Base-by-base conservation (phyloP, 2,888 invertebrate species). In the Lycocerus yunnanus region DNA sequence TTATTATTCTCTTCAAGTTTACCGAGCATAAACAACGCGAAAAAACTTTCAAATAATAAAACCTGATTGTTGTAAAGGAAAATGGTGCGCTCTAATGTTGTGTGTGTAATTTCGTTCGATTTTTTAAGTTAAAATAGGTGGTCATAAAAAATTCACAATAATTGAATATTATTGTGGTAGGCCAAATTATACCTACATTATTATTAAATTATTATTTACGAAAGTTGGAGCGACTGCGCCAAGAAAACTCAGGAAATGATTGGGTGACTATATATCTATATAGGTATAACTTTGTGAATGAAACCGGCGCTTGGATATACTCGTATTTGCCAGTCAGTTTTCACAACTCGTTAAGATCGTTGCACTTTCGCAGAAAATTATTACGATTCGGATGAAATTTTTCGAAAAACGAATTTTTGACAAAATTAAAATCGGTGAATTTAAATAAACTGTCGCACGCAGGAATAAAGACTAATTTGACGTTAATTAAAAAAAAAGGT, bases 241-340 rank as follows among this genome's bases (percentile, higher is more conserved):
- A 71, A 21, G 59, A 14, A 73, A 68, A 72, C 76, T 66, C 79
- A 82, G 81, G 82, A 82, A 82, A 76, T 78, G 80, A 80, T 82
- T 83, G 83, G 83, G 71, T 78, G 80, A 79, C 82, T 79, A 76
- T 78, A 78, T 81, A 81, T 81, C 81, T 81, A 79, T 80, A 81
- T 80, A 80, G 81, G 82, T 83, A 80, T 82, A 82, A 81, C 80
- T 82, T 79, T 74, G 68, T 79, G 78, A 80, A 78, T 78, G 78
- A 78, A 79, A 77, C 77, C 68, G 81, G 79, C 81, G 80, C 80
- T 80, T 78, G 74, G 80, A 80, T 75, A 78, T 68, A 66, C 58
- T 43, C 74, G 70, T 78, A 74, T 78, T 82, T 79, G 79, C 81
- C 79, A 82, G 81, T 84, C 79, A 80, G 83, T 81, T 82, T 82